phyloP scores from a whole-genome alignment of 1,140 invertebrate genomes.

The Portunus trituberculatus region DNA sequence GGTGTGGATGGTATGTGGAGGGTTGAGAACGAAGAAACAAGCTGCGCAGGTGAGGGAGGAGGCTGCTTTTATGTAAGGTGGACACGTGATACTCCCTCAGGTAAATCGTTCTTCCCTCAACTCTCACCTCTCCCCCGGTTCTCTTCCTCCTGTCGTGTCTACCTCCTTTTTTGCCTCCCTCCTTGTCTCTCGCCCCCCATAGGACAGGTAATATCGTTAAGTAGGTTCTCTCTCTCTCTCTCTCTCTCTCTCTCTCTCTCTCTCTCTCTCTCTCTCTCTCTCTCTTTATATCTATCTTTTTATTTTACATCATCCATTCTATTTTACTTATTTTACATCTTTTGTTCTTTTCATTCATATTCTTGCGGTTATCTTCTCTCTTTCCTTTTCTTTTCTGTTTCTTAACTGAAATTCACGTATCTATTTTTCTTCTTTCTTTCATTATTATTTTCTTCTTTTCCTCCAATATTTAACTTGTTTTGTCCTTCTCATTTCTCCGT shows the following conservation, averaged over 20 bases:
- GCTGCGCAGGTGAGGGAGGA: too few relatives aligned
- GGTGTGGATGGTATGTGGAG: too few relatives aligned
- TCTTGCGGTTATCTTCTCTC: neutral
- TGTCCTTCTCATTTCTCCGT: neutral
- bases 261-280: slow-evolving; percentile 21
- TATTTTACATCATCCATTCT: neutral
- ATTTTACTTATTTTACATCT: neutral
- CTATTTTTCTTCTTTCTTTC: neutral
- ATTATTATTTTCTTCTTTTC: neutral
- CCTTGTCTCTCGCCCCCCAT: too few relatives aligned
- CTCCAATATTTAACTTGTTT: neutral
- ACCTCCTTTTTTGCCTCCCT: too few relatives aligned
- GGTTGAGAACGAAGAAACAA: too few relatives aligned
- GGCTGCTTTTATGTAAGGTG: too few relatives aligned
- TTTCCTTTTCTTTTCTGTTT: neutral
- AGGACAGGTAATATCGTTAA: too few relatives aligned
- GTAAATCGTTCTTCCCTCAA: too few relatives aligned
- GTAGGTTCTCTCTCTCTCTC: too few relatives aligned
- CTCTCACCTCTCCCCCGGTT: too few relatives aligned
- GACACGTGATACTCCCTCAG: too few relatives aligned
- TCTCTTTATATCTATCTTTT: neutral
- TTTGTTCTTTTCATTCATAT: neutral
- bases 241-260: neutral
- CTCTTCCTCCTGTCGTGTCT: too few relatives aligned
- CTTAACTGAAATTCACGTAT: neutral